phyloP scores from a whole-genome alignment of 1,140 invertebrate genomes.

The Drosophila murphyi region DNA sequence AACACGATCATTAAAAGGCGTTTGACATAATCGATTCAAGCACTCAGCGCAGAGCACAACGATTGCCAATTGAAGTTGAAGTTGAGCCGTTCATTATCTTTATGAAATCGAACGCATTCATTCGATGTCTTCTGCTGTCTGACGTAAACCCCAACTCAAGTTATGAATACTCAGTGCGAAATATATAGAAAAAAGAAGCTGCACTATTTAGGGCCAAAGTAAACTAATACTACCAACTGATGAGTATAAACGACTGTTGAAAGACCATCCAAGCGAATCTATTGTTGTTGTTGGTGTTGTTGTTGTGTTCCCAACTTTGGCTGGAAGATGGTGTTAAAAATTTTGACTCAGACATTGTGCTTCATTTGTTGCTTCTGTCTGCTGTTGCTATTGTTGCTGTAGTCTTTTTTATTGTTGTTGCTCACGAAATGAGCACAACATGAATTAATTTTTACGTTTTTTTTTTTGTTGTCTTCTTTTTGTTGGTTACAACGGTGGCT shows the following conservation, averaged over 20 bases:
- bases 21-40: not conserved
- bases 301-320: not conserved
- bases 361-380: conserved; percentile 44
- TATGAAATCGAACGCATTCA: conserved; percentile 12
- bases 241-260: not conserved
- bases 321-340: conserved; percentile 31
- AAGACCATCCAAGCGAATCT: conserved; percentile 16
- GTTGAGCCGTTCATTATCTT: conserved; percentile 9
- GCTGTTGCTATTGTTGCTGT: conserved; percentile 14
- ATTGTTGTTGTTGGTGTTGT: conserved; percentile 1
- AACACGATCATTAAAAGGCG: not conserved
- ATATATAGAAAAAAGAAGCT: not conserved
- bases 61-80: not conserved
- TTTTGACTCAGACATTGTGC: conserved; percentile 35
- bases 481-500: conserved; percentile 38
- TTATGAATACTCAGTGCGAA: not conserved
- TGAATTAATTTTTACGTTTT: conserved; percentile 79
- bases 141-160: conserved; percentile 10
- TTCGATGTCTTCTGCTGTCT: conserved; percentile 1
- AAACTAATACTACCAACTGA: not conserved
- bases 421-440: conserved; percentile 80
- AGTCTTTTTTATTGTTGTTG: conserved; percentile 45
- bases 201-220: conserved; percentile 17
- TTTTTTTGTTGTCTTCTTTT: conserved; percentile 11
- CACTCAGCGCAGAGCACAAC: not conserved